Evolutionary conservation across 1,140 invertebrate genomes (phyloP), one percentile per base, ranked within the genome.

Genomic region (Hycleus cichorii): DNA sequence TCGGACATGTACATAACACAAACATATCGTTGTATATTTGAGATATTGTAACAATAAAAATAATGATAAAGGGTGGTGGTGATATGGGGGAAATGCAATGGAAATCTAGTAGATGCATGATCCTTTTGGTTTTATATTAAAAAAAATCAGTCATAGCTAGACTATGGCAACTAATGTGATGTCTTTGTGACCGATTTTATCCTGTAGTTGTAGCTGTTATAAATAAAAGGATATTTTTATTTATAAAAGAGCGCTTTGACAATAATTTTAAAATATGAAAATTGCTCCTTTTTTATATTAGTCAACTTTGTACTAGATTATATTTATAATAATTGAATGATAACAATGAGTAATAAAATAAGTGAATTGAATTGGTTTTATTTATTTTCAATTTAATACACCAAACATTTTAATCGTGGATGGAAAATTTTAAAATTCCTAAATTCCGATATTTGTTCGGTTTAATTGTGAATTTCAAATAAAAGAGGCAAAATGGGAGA

Each of bases 281-380:
- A 32, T 32, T 39, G 50, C 58, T 47, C 48, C 58, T 63, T 65
- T 67, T 69, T 69, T 69, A 67, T 69, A 69, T 59, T 67, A 67
- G 65, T 56, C 61, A 60, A 67, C 62, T 69, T 69, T 69, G 56
- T 69, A 66, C 48, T 58, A 60, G 58, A 60, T 51, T 50, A 60
- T 32, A 46, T 59, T 57, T 55, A 48, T 57, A 32, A 32, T 32
- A 32, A 32, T 32, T 32, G 32, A 32, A 32, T 18, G 18, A 18
- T 32, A 32, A 32, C 4, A 32, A 32, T 5, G 32, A 32, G 7
- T 32, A 32, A 32, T 5, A 5, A 32, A 32, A 32, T 7, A 32
- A 5, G 3, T 25, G 18, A 12, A 26, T 38, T 49, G 48, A 50
- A 39, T 49, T 25, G 39, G 12, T 39, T 50, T 11, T 27, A 7